These are phyloP conservation scores for Orussus abietinus DNA, from an alignment of 1,140 invertebrate species.

Conservation along the genomic window DNA sequence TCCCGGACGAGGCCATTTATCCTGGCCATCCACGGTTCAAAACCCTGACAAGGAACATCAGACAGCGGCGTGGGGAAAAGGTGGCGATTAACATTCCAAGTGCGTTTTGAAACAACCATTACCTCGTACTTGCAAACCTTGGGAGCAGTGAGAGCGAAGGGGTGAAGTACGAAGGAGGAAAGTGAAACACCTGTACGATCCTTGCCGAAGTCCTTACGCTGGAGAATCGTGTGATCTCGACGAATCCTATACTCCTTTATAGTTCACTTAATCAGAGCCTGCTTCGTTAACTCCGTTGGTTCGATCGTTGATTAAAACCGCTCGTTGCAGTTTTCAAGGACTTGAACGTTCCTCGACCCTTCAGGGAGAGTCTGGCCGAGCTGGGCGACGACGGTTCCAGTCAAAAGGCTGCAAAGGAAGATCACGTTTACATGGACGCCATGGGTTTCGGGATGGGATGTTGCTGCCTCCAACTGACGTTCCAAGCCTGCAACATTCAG, in stretches of 20 bases:
- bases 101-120: too few relatives aligned
- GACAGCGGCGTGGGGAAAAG: constrained; percentile 86
- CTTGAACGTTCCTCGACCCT: constrained; percentile 70
- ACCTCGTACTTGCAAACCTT: too few relatives aligned
- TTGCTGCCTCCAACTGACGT: constrained; percentile 94
- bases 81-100: constrained; percentile 94
- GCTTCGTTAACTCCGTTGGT: too few relatives aligned
- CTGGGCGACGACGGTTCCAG: constrained; percentile 69
- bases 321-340: constrained; percentile 83
- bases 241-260: too few relatives aligned
- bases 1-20: constrained; percentile 93
- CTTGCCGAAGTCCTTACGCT: too few relatives aligned
- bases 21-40: constrained; percentile 93
- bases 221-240: too few relatives aligned
- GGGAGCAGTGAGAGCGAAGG: too few relatives aligned
- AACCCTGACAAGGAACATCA: constrained; percentile 91
- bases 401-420: constrained; percentile 63
- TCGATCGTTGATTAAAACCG: too few relatives aligned
- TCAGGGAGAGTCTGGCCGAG: constrained; percentile 66
- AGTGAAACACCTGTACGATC: too few relatives aligned
- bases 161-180: too few relatives aligned
- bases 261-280: too few relatives aligned
- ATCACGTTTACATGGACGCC: constrained; percentile 95
- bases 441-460: constrained; percentile 99
- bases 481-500: constrained; percentile 94